Evolutionary conservation across 53 echinoderm and acorn worm species (phyloP).

Genomic region (Mesocentrotus franciscanus): DNA sequence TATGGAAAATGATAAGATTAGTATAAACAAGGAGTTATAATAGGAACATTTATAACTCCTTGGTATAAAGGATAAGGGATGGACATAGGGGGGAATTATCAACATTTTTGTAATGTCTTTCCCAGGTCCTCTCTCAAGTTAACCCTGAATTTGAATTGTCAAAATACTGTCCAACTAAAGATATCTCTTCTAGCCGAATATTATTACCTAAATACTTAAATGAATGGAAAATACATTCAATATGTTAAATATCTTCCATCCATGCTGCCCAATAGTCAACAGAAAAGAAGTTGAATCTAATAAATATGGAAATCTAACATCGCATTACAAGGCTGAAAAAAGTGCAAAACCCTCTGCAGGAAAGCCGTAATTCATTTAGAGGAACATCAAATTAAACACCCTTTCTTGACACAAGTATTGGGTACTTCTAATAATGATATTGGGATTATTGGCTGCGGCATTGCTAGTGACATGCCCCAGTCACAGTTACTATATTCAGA

Average conservation of each 20-base stretch:
- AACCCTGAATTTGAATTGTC: neutral
- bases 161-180: neutral
- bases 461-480: neutral
- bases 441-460: constrained; percentile 34
- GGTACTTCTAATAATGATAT: constrained; percentile 41
- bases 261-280: neutral
- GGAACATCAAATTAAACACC: constrained; percentile 55
- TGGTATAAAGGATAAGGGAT: neutral
- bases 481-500: neutral
- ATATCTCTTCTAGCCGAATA: neutral
- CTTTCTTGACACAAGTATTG: constrained; percentile 52
- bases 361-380: constrained; percentile 50
- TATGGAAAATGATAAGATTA: neutral
- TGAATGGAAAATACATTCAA: neutral
- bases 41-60: too few species aligned
- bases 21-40: neutral
- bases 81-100: neutral
- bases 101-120: neutral
- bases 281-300: constrained; percentile 48
- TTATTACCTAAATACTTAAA: neutral
- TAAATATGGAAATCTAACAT: constrained; percentile 55
- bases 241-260: neutral
- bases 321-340: constrained; percentile 51
- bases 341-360: constrained; percentile 41
- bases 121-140: neutral